Evolutionary conservation across 2,113 vertebrate genomes (phyloP).

Genomic region (Psettodes erumei): DNA sequence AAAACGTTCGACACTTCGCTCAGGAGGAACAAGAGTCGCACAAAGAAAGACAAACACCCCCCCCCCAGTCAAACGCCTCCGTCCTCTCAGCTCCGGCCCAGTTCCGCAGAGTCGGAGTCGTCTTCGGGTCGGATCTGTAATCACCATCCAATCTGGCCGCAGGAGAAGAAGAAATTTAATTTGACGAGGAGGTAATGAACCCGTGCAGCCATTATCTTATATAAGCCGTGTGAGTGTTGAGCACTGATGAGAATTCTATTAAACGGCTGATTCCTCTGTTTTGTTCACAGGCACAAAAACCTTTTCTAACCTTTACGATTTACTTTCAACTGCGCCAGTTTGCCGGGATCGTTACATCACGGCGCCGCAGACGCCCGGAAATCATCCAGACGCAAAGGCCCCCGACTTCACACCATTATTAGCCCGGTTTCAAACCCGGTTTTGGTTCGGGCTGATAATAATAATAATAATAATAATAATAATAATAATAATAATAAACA

Average conservation of each 20-base stretch:
- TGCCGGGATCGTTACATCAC: conserved; percentile 83
- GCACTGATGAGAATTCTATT: conserved; percentile 87
- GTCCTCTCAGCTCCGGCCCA: conserved; percentile 44
- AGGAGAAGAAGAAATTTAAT: conserved; percentile 85
- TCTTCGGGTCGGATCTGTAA: conserved; percentile 82
- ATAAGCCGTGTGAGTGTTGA: conserved; percentile 85
- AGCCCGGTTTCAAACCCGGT: too few relatives aligned
- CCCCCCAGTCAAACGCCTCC: too few relatives aligned
- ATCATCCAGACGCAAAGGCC: conserved; percentile 80
- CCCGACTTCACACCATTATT: conserved; percentile 64
- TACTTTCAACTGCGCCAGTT: conserved; percentile 84
- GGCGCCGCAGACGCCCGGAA: conserved; percentile 81
- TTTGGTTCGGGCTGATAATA: too few relatives aligned
- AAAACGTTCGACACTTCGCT: conserved; percentile 7
- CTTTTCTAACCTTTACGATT: conserved; percentile 80
- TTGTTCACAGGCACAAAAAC: conserved; percentile 79
- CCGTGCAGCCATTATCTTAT: conserved; percentile 85
- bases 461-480: too few relatives aligned
- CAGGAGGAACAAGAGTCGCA: conserved; percentile 16
- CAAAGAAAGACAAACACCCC: conserved; percentile 26
- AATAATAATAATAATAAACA: too few relatives aligned
- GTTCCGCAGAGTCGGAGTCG: conserved; percentile 49
- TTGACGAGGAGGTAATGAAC: conserved; percentile 88
- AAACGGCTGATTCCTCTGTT: conserved; percentile 85
- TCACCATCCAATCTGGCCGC: conserved; percentile 83